Evolutionary conservation across 2,888 invertebrate genomes (phyloP).

Genomic region (Calephelis perditalis): DNA sequence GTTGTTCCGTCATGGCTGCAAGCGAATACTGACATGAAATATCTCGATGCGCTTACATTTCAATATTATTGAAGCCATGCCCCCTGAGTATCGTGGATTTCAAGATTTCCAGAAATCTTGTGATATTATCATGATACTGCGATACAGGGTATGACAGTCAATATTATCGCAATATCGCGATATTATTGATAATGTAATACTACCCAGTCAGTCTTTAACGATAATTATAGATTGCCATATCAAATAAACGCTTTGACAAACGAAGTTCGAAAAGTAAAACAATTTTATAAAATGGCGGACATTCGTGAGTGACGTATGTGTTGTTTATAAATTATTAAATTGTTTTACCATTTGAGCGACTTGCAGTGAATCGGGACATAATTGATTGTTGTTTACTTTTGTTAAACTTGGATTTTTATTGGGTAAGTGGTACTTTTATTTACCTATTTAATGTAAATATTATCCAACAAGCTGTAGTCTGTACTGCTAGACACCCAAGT

Average conservation of each 20-base stretch:
- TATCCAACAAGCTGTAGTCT: conserved; percentile 10
- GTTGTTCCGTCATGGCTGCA: no score
- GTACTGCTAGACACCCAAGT: conserved; percentile 13
- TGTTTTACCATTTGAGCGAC: conserved; percentile 43
- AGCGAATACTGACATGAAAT: no score
- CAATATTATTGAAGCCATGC: no score
- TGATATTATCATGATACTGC: no score
- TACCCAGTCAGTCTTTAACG: not conserved
- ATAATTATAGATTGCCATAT: not conserved
- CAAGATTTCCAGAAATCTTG: no score
- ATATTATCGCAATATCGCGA: no score
- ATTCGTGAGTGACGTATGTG: conserved; percentile 68
- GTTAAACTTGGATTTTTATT: conserved; percentile 35
- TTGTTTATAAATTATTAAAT: conserved; percentile 60
- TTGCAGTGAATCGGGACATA: conserved; percentile 48
- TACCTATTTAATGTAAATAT: not conserved
- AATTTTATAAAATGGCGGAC: conserved; percentile 71
- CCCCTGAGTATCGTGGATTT: no score
- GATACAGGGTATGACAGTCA: no score
- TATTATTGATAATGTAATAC: no score
- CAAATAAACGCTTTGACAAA: conserved; percentile 20
- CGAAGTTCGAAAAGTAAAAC: conserved; percentile 28
- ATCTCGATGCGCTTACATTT: no score
- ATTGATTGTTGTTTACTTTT: conserved; percentile 12
- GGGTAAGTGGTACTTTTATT: conserved; percentile 20